These are phyloP conservation scores for Myotis davidii DNA, from an alignment of 2,113 vertebrate species.

Conservation along the genomic window DNA sequence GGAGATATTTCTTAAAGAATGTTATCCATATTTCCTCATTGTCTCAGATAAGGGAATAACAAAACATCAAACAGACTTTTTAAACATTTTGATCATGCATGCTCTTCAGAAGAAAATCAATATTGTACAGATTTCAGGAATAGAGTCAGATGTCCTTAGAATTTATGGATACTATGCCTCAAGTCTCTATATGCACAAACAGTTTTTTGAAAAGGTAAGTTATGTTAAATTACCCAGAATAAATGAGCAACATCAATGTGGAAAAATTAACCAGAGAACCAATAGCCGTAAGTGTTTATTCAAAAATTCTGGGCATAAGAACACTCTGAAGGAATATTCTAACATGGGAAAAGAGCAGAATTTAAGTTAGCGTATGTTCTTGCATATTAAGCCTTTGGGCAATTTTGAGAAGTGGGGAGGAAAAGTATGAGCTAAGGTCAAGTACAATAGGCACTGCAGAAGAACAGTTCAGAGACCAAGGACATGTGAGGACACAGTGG, in stretches of 20 bases:
- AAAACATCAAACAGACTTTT: constrained; percentile 62
- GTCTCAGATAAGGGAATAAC: constrained; percentile 73
- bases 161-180: constrained; percentile 70
- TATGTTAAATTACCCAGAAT: background rate
- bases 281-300: background rate
- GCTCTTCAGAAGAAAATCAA: constrained; percentile 77
- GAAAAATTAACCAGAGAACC: background rate
- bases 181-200: background rate
- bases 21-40: constrained; percentile 76
- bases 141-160: constrained; percentile 71
- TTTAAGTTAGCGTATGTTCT: background rate
- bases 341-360: background rate
- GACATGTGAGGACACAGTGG: background rate
- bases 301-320: background rate
- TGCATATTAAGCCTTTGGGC: background rate
- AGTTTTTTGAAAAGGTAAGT: constrained; percentile 70
- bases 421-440: background rate
- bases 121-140: constrained; percentile 66
- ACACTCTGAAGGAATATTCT: background rate
- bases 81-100: constrained; percentile 74
- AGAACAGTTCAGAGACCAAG: background rate
- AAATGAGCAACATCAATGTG: background rate
- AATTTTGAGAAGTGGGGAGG: background rate
- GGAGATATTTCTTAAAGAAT: constrained; percentile 76
- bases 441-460: background rate